Evolutionary conservation across 2,113 vertebrate genomes (phyloP).

Genomic region (Xiphias gladius): DNA sequence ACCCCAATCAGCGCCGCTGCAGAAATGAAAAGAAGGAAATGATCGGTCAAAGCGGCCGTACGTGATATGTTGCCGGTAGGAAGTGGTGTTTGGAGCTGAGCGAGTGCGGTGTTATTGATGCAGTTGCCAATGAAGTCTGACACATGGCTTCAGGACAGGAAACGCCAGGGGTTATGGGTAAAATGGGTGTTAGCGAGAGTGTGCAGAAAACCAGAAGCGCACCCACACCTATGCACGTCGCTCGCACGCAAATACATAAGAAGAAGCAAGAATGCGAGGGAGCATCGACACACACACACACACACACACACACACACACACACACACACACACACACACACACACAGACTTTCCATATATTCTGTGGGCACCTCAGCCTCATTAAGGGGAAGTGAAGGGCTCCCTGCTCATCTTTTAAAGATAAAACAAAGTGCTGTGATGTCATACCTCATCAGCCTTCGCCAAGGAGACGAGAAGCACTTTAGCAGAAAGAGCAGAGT

Average conservation of each 20-base stretch:
- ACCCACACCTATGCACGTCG: slow-evolving; percentile 56
- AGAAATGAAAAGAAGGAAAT: slow-evolving; percentile 35
- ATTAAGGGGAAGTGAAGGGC: slow-evolving; percentile 79
- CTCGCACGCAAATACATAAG: slow-evolving; percentile 55
- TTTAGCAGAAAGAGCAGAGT: slow-evolving; percentile 80
- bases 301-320: slow-evolving; percentile 33
- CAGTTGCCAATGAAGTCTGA: slow-evolving; percentile 77
- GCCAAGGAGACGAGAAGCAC: slow-evolving; percentile 79
- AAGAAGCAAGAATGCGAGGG: slow-evolving; percentile 26
- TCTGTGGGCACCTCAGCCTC: slow-evolving; percentile 76
- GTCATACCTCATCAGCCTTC: slow-evolving; percentile 83
- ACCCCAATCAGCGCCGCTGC: slow-evolving; percentile 30
- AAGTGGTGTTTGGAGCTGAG: slow-evolving; percentile 55
- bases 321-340: slow-evolving; percentile 29
- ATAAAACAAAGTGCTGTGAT: slow-evolving; percentile 87
- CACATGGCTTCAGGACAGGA: slow-evolving; percentile 81
- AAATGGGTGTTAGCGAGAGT: slow-evolving; percentile 75
- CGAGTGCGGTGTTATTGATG: slow-evolving; percentile 72
- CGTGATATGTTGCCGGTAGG: slow-evolving; percentile 45
- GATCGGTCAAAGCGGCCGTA: slow-evolving; percentile 47
- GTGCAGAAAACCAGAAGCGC: slow-evolving; percentile 63
- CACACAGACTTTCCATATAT: slow-evolving; percentile 60
- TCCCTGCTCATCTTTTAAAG: slow-evolving; percentile 86
- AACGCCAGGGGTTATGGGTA: slow-evolving; percentile 81
- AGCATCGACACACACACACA: slow-evolving; percentile 36